phyloP scores from a whole-genome alignment of 2,888 invertebrate species.

The Caenorhabditis sulstoni region DNA sequence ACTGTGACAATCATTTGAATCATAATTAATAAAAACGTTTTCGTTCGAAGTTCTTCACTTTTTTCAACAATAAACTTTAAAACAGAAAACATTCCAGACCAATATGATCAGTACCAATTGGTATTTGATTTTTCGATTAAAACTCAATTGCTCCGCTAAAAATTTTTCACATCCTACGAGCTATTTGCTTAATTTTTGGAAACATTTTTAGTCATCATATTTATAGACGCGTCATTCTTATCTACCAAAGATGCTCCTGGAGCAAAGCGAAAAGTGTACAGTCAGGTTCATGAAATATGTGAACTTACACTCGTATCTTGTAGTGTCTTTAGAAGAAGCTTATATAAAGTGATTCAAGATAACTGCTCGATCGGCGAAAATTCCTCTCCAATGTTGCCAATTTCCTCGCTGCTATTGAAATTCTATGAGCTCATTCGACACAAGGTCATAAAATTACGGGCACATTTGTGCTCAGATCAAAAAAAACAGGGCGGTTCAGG shows the following conservation, averaged over 20 bases:
- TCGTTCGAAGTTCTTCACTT: neutral
- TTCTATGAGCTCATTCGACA: neutral
- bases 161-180: slow-evolving; percentile 31
- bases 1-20: no score
- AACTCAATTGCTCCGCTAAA: slow-evolving; percentile 20
- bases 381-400: neutral
- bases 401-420: neutral
- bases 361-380: neutral
- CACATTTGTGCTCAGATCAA: neutral
- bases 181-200: slow-evolving; percentile 32
- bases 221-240: slow-evolving; percentile 35
- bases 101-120: slow-evolving; percentile 26
- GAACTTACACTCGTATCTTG: slow-evolving; percentile 42
- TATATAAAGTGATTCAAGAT: no score
- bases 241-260: neutral
- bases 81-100: no score
- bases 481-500: neutral
- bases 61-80: slow-evolving; percentile 13
- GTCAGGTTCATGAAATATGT: slow-evolving; percentile 15
- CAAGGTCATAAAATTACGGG: neutral
- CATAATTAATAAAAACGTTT: no score
- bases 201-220: slow-evolving; percentile 34
- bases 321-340: neutral
- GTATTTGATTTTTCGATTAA: slow-evolving; percentile 43
- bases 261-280: neutral